A percentile compares a stretch with the other conserved stretches of the same genome.
phyloP scores from a whole-genome alignment of 2,113 vertebrate species.

The Amia ocellicauda region DNA sequence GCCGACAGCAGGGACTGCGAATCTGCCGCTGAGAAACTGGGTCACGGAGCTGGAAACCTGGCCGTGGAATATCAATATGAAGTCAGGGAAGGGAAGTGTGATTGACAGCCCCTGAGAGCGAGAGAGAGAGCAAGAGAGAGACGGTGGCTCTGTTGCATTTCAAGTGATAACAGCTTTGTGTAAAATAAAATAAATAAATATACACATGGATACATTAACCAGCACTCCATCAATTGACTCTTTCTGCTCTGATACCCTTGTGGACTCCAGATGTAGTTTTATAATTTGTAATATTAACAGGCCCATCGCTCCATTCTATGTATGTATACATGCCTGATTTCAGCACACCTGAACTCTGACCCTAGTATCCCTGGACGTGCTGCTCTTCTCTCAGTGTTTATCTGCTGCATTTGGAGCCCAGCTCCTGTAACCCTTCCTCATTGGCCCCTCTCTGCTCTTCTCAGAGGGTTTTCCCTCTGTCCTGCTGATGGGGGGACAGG shows the following conservation, averaged over 20 bases:
- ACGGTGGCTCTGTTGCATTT: neutral
- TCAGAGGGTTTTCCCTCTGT: neutral
- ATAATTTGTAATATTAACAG: too few species aligned
- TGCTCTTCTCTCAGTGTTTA: too few species aligned
- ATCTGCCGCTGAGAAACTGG: constrained; percentile 1
- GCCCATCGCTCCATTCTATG: too few species aligned
- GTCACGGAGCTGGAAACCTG: constrained; percentile 4
- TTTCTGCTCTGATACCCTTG: constrained; percentile 1
- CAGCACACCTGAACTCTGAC: too few species aligned
- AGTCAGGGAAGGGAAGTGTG: constrained; percentile 4
- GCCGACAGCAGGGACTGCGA: constrained; percentile 3
- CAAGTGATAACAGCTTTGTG: neutral
- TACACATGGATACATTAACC: constrained; percentile 1
- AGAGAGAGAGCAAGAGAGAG: too few species aligned
- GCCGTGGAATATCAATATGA: constrained; percentile 6
- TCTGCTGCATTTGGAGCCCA: too few species aligned
- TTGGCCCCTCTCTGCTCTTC: neutral
- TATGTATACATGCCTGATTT: too few species aligned
- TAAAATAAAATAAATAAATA: neutral
- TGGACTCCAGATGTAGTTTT: too few species aligned
- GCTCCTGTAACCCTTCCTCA: neutral
- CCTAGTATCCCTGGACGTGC: too few species aligned
- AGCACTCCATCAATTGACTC: neutral
- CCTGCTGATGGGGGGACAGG: neutral
- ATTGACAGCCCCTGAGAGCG: constrained; percentile 4